Evolutionary conservation across 2,113 vertebrate genomes (phyloP), one percentile per base, ranked within the genome.

Genomic region (Struthidea cinerea): DNA sequence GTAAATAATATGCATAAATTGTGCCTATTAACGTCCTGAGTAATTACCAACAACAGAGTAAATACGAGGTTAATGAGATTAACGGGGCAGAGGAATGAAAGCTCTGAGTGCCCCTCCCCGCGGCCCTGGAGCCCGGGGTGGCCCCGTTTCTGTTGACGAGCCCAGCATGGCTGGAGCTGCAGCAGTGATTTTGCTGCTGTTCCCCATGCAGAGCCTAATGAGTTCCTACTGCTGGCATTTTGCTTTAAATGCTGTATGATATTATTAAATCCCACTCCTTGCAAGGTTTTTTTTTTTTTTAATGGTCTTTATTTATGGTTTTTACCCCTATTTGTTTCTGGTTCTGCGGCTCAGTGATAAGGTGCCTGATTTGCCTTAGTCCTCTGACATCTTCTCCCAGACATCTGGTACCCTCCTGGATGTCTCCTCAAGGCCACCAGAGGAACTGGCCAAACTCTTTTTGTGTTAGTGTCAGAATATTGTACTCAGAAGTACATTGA

Each of bases 1-100:
- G 57, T 83, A 91, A 96, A 91, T 42, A 80, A 60, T 32, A 61
- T 22, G 82, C 70, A 61, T 33, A 83, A 89, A 90, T 50, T 12
- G 46, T 44, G 76, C 52, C 30, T 63, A 12, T 87, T 92, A 92
- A 39, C 37, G 3, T 81, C 85, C 89, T 75, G 88, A 93, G 76
- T 90, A 95, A 93, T 92, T 82, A 84, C 76, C 68, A 70, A 84
- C 96, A 93, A 35, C 89, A 63, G 83, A 75, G 89, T 84, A 95
- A 95, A 96, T 82, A 32, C 0, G 18, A 91, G 81, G 75, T 87
- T 95, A 96, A 96, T 94, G 87, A 91, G 87, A 93, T 95, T 87
- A 96, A 80, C 2, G 8, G 69, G 65, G 53, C 52, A 75, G 65
- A 82, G 84, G 71, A 96, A 67, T 2, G 6, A 60, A 68, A 87